Conservation (phyloP, 1,140 invertebrate genomes). For the Papilio polytes region DNA sequence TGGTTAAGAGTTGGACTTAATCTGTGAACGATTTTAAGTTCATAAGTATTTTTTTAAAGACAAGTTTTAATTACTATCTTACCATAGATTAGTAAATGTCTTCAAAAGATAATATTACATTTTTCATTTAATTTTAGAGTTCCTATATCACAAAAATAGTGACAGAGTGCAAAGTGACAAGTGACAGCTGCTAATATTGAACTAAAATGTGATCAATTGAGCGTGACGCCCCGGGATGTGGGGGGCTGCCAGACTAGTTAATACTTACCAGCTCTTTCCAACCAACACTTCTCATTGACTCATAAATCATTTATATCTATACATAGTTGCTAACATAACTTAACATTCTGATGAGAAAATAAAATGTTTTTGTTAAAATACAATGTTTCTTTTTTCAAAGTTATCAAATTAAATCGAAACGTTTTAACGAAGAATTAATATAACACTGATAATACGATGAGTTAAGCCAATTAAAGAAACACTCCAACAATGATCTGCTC, state of each 20-base stretch:
- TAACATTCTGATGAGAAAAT: background rate
- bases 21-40: background rate
- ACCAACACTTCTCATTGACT: conserved; percentile 2
- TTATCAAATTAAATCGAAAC: background rate
- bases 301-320: conserved; percentile 40
- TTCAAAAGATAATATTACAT: too few relatives aligned
- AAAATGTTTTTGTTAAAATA: background rate
- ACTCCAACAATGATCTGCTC: conserved; percentile 61
- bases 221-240: conserved; percentile 73
- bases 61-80: background rate
- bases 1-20: background rate
- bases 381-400: too few relatives aligned
- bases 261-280: conserved; percentile 47
- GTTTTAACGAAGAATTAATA: background rate
- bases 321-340: background rate
- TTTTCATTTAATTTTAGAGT: background rate
- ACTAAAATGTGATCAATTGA: conserved; percentile 78
- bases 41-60: background rate
- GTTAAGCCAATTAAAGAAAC: conserved; percentile 37
- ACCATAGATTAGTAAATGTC: too few relatives aligned
- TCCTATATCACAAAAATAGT: conserved; percentile 37
- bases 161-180: conserved; percentile 62
- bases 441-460: conserved; percentile 15
- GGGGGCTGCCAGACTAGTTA: conserved; percentile 74
- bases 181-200: conserved; percentile 76